Evolutionary conservation across 1,140 invertebrate genomes (phyloP).

Genomic region (Condylostylus longicornis): DNA sequence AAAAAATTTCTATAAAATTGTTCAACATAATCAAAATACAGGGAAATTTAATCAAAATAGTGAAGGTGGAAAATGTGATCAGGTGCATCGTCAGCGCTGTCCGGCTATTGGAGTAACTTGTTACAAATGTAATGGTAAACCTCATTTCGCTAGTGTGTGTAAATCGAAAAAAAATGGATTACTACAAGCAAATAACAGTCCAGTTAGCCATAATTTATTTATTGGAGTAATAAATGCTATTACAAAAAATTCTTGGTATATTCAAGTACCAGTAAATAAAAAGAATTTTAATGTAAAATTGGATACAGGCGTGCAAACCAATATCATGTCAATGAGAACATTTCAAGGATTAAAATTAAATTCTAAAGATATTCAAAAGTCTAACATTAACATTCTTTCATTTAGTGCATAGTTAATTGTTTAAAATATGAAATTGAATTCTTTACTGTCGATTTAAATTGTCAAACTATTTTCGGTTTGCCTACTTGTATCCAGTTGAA

Average conservation of each 20-base stretch:
- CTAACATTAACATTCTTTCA: not conserved
- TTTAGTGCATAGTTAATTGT: constrained; percentile 4
- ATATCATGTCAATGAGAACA: constrained; percentile 8
- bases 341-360: constrained; percentile 5
- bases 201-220: not conserved
- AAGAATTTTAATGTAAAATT: constrained; percentile 9
- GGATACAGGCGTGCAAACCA: constrained; percentile 9
- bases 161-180: constrained; percentile 3
- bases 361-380: not conserved
- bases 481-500: not conserved
- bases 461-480: not conserved
- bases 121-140: constrained; percentile 6
- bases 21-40: not conserved
- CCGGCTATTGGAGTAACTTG: constrained; percentile 10
- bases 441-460: not conserved
- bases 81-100: constrained; percentile 7
- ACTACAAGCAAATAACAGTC: not conserved
- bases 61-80: no score
- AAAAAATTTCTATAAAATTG: no score
- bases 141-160: constrained; percentile 11
- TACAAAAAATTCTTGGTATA: constrained; percentile 2
- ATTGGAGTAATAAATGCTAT: not conserved
- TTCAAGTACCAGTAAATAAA: constrained; percentile 7
- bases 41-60: constrained; percentile 6
- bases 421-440: not conserved